Evolutionary conservation across 2,797 vertebrate genomes (phyloP), one percentile per base, ranked within the genome.

Genomic region (Oryzias sinensis): DNA sequence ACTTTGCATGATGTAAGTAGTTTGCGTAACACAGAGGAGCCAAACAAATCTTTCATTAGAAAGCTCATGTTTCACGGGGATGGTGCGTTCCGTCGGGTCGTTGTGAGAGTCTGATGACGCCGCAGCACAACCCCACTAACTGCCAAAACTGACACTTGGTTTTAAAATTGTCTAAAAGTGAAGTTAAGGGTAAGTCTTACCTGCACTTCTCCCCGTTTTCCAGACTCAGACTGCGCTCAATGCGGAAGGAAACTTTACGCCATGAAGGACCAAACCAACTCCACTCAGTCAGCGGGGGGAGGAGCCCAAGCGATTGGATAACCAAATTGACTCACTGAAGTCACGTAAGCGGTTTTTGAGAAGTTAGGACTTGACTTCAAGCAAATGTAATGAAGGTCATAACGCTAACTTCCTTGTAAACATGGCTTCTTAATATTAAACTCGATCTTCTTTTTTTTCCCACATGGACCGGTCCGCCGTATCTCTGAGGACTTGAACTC

Each of bases 241-340:
- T 44, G 57, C 85, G 83, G 88, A 87, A 88, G 87, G 64, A 77
- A 83, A 82, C 63, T 77, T 86, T 85, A 84, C 86, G 82, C 72
- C 67, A 79, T 49, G 67, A n/a, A 57, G 78, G 86, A 57, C 6
- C 41, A 50, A 70, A 90, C 86, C 71, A 85, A 65, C 43, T 77
- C n/a, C 3, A 0, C 13, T 16, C 16, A 0, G 2, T 0, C 11
- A 0, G 52, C 22, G 68, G 79, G 81, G 74, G 74, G 49, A 5
- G 17, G 1, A 1, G 1, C 7, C 5, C 9, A 11, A 13, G 33
- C 9, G 33, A 37, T 37, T 11, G 11, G 9, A 37, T 37, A 8
- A 37, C 33, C 4, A 37, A 37, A 14, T 17, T 0, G 1, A 2
- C 16, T 0, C 4, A 15, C 20, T n/a, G 0, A 0, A 7, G 7